Conservation (phyloP, 2,888 invertebrate species). For the Lasioglossum calceatum region DNA sequence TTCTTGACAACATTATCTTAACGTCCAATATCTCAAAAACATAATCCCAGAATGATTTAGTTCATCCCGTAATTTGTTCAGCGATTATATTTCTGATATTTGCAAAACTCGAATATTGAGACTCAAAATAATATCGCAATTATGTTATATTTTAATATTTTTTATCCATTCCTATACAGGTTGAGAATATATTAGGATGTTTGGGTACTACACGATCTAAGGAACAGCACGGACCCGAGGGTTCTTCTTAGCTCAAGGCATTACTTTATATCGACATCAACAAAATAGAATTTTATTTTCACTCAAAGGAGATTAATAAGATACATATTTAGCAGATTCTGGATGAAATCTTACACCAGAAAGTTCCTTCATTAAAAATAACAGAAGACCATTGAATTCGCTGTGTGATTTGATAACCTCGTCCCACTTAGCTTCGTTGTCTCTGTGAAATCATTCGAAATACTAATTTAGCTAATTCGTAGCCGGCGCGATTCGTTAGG, state of each 20-base stretch:
- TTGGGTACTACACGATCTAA: too few species aligned
- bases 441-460: not conserved
- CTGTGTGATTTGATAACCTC: not conserved
- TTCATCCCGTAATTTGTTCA: not conserved
- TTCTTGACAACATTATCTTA: not conserved
- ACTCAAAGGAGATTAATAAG: too few species aligned
- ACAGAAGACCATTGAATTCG: not conserved
- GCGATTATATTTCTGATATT: not conserved
- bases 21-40: not conserved
- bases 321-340: not conserved
- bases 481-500: slow-evolving; percentile 14
- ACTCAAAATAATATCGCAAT: too few species aligned
- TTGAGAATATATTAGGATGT: too few species aligned
- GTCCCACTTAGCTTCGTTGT: not conserved
- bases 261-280: not conserved
- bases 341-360: not conserved
- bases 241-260: too few species aligned
- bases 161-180: too few species aligned
- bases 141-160: too few species aligned
- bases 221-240: too few species aligned
- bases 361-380: not conserved
- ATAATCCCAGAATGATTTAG: not conserved
- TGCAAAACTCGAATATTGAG: too few species aligned
- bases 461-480: slow-evolving; percentile 27
- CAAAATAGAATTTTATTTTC: too few species aligned